Conservation (phyloP, 2,797 vertebrate species). For the Lacerta bilineata region DNA sequence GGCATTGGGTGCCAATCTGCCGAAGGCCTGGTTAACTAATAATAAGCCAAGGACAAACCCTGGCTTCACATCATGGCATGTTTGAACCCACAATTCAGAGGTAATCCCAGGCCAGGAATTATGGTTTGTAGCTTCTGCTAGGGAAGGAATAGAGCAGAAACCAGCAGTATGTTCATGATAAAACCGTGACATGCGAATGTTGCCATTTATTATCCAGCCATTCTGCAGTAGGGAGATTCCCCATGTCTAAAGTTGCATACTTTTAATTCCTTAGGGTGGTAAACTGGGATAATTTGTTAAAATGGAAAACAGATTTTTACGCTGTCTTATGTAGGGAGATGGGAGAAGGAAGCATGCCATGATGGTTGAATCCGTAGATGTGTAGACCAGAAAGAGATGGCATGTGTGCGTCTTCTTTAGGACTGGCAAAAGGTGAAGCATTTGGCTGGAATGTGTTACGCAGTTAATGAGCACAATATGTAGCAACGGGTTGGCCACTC, state of each 20-base stretch:
- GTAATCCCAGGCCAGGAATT: neutral
- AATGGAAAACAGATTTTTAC: conserved; percentile 5
- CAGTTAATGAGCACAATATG: neutral
- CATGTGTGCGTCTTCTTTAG: neutral
- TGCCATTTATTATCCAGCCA: neutral
- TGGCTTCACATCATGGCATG: neutral
- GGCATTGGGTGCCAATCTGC: no score
- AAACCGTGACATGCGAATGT: neutral
- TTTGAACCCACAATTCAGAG: neutral
- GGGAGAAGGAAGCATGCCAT: neutral
- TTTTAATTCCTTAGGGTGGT: no score
- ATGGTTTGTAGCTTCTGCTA: neutral
- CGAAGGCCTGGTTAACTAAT: no score
- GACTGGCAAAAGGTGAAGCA: neutral
- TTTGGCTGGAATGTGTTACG: neutral
- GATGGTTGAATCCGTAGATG: neutral
- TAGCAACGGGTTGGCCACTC: neutral
- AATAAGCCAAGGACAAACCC: neutral
- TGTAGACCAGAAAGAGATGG: neutral
- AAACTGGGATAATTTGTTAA: neutral
- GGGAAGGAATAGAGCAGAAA: neutral
- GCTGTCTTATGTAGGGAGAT: neutral
- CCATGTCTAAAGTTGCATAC: neutral
- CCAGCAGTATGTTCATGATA: neutral
- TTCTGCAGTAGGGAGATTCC: neutral